These are phyloP conservation scores for Onthophagus taurus DNA, from an alignment of 1,140 invertebrate genomes.

Conservation along the genomic window DNA sequence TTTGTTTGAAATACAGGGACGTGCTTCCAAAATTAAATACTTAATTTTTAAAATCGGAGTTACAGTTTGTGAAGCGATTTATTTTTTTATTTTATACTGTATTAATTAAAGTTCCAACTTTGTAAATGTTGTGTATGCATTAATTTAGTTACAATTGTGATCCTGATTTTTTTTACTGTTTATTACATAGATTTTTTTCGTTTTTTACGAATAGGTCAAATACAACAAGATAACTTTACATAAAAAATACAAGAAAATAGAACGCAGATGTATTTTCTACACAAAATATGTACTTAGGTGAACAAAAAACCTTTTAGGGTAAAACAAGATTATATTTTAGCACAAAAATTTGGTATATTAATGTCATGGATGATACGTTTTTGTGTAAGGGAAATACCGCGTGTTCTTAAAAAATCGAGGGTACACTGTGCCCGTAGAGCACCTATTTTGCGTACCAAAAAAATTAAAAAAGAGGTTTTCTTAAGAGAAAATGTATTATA, in stretches of 20 bases:
- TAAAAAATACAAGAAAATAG: too few species aligned
- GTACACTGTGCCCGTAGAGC: slow-evolving; percentile 23
- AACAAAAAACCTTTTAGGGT: slow-evolving; percentile 34
- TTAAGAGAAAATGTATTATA: slow-evolving; percentile 23
- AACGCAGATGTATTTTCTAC: too few species aligned
- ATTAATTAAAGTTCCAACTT: too few species aligned
- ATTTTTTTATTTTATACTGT: too few species aligned
- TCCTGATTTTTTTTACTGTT: slow-evolving; percentile 4
- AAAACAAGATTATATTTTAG: slow-evolving; percentile 34
- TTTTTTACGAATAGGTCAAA: slow-evolving; percentile 32
- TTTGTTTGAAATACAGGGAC: too few species aligned
- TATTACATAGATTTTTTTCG: slow-evolving; percentile 3
- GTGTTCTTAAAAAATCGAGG: slow-evolving; percentile 23
- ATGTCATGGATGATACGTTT: neutral
- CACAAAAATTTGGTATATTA: slow-evolving; percentile 24
- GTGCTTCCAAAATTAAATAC: too few species aligned
- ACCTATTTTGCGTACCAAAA: slow-evolving; percentile 27
- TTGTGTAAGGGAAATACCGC: slow-evolving; percentile 23
- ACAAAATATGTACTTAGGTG: slow-evolving; percentile 28
- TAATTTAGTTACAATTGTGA: too few species aligned
- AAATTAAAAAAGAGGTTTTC: slow-evolving; percentile 24
- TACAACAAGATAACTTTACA: slow-evolving; percentile 24
- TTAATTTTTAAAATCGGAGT: too few species aligned
- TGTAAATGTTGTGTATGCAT: too few species aligned
- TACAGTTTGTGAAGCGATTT: too few species aligned